Base-by-base conservation (phyloP, 2,888 invertebrate genomes). In the Endotricha flammealis region DNA sequence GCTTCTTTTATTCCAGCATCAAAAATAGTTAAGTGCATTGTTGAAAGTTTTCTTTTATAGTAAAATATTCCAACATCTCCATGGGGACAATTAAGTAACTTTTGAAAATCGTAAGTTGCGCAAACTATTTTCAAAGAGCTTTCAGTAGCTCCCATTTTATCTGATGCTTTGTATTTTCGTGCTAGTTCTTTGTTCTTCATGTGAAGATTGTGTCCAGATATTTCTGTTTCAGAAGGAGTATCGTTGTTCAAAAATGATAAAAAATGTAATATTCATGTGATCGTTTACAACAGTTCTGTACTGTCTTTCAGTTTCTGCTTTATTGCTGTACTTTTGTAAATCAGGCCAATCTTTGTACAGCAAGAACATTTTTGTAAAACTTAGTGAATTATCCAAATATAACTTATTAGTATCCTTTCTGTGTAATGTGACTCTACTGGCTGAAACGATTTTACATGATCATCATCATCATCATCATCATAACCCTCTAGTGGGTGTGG, bases 261-360 rank as follows among this genome's bases (percentile, higher is more conserved):
- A 29, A n/a, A 35, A 35, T 22, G 8, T 22, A 8, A 35, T 12
- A 7, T 35, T 29, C 22, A 35, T 22, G 13, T 29, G 7, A 7
- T 32, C 11, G 24, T 47, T 44, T 16, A 41, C 32, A 22, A 39
- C 35, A 12, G 29, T 24, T 4, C 35, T 31, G 12, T 46, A 46
- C 25, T 46, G 46, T 2, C 46, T 29, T 34, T 25, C 11, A 9
- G 42, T 41, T 5, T 25, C 11, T 3, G 40, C 46, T 29, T 14
- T 39, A 23, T 37, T 43, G 12, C 36, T 27, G 32, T 43, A 41
- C 3, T 22, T 36, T 13, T 2, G 3, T 13, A 37, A 20, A 14
- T 41, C 16, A 8, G 12, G 8, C 48, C 44, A 48, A n/a, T 48
- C 41, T 22, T 39, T 33, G 17, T 46, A 46, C 25, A 49, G 14